Conservation (phyloP, 2,797 vertebrate genomes). For the Synanceia verrucosa region DNA sequence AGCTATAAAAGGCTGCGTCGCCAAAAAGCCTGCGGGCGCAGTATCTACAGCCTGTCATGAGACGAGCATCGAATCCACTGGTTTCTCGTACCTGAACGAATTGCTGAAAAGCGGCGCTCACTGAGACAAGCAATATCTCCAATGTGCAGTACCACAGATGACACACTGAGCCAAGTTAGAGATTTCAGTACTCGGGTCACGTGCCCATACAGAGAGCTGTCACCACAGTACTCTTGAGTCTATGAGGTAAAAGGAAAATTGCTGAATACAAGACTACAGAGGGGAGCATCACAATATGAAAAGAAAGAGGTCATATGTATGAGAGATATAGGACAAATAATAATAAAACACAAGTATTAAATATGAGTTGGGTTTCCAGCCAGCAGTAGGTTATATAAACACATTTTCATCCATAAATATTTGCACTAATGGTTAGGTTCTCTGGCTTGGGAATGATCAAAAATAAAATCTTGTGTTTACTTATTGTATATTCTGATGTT, state of each 20-base stretch:
- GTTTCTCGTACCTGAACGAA: conserved; percentile 65
- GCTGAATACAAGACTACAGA: neutral
- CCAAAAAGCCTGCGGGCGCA: conserved; percentile 51
- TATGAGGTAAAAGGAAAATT: neutral
- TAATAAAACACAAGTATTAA: neutral
- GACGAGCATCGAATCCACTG: conserved; percentile 44
- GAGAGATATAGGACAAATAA: neutral
- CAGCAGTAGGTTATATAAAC: neutral
- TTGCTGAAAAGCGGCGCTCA: conserved; percentile 58
- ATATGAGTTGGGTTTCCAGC: neutral
- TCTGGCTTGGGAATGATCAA: conserved; percentile 30
- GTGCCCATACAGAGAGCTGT: conserved; percentile 39
- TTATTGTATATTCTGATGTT: conserved; percentile 1
- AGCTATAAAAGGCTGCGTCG: conserved; percentile 42
- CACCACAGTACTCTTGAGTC: conserved; percentile 12
- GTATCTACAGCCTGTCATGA: conserved; percentile 56
- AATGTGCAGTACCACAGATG: conserved; percentile 46
- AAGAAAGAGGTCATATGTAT: neutral
- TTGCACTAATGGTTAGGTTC: neutral
- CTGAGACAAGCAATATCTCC: conserved; percentile 64
- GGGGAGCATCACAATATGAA: neutral
- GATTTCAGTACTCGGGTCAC: conserved; percentile 62
- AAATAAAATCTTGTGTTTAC: conserved; percentile 32
- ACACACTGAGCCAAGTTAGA: conserved; percentile 60
- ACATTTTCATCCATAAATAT: neutral